Evolutionary conservation across 2,888 invertebrate species (phyloP).

Genomic region (Augochlorella aurata): DNA sequence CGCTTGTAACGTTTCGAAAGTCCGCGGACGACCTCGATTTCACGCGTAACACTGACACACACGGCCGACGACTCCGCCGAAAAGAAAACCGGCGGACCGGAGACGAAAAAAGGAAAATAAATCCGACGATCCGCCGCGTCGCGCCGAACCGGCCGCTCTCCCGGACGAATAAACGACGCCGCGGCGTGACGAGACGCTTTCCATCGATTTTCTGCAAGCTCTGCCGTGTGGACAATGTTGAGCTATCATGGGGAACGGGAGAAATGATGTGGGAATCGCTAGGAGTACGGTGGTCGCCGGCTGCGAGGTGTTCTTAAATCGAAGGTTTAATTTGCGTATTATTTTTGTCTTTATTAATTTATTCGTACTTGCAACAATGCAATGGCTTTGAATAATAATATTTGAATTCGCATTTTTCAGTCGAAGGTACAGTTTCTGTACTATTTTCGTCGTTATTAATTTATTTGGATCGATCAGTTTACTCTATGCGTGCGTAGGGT

Average conservation of each 20-base stretch:
- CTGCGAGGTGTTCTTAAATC: neutral
- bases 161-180: neutral
- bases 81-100: neutral
- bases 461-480: too few relatives aligned
- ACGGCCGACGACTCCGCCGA: neutral
- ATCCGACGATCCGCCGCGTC: neutral
- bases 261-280: neutral
- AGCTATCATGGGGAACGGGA: neutral
- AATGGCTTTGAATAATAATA: too few relatives aligned
- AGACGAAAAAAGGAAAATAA: neutral
- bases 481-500: too few relatives aligned
- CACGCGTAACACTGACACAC: constrained; percentile 8
- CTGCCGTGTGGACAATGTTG: neutral
- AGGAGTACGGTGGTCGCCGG: neutral
- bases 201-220: constrained; percentile 2
- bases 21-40: constrained; percentile 51
- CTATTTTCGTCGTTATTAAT: too few relatives aligned
- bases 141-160: neutral
- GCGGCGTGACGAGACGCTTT: neutral
- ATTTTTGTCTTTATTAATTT: too few relatives aligned
- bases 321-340: too few relatives aligned
- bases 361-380: too few relatives aligned
- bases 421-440: too few relatives aligned
- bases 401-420: too few relatives aligned
- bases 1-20: constrained; percentile 46